Evolutionary conservation across 2,113 vertebrate genomes (phyloP), one percentile per base, ranked within the genome.

Genomic region (Genyomyrus donnyi): DNA sequence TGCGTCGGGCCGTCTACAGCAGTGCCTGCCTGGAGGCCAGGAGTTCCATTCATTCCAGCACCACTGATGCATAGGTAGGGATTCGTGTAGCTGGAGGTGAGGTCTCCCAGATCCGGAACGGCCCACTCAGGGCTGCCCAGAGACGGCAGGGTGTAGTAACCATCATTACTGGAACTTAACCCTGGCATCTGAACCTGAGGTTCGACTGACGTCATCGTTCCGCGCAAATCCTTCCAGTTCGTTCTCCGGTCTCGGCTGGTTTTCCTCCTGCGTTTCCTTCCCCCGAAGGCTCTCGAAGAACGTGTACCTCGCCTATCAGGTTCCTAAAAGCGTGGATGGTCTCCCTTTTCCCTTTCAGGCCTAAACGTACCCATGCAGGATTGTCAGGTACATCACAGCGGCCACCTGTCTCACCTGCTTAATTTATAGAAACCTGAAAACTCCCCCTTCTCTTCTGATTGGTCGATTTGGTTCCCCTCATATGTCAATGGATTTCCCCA

Each of bases 91-190:
- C 93, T 0, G 0, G 58, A 91, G 50, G 91, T 94, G 35, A 96
- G 97, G 85, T 97, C 97, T 62, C 94, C 92, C 0, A 95, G 90
- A 88, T 96, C 95, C 13, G 96, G 95, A 7, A 91, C 46, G 8
- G 88, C 86, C 27, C 95, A 93, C 93, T 95, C 95, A 5, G 96
- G 96, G 21, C 95, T 96, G 3, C 94, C 95, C 92, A 93, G 49
- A 11, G 95, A 95, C 83, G 97, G 96, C 0, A 97, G 95, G 2
- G 97, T 96, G 94, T 98, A 98, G 62, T 98, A 96, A 93, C 96
- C 96, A 90, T 97, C 97, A 6, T 96, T 96, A 91, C 97, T 97
- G 89, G 97, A 95, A 80, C 94, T 98, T 96, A 97, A 97, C 93
- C 98, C 97, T 0, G 97, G 95, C 19, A 97, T 96, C 66, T 96